A percentile compares a stretch with the other conserved stretches of the same genome.
These are phyloP conservation scores for Clavelina lepadiformis DNA, from an alignment of 23 tunicate genomes.

Conservation along the genomic window DNA sequence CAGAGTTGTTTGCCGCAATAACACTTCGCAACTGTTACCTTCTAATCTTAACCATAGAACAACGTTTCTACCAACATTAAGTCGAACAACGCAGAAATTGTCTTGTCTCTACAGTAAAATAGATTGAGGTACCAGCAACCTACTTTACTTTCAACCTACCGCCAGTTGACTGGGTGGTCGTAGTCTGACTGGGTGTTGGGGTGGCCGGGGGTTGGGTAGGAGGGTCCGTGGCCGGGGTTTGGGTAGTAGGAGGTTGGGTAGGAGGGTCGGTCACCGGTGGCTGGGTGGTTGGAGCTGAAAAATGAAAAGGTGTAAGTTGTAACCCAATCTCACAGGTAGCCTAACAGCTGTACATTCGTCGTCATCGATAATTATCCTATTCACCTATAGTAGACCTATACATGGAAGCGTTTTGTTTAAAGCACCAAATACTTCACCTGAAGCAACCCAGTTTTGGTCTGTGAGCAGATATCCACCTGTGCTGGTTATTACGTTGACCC, in stretches of 20 bases:
- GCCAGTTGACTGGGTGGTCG: constrained; percentile 10
- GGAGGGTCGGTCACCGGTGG: constrained; percentile 5
- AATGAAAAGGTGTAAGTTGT: background rate
- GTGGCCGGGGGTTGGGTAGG: constrained; percentile 16
- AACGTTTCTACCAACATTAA: no score
- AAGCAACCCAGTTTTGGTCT: constrained; percentile 49
- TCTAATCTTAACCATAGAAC: no score
- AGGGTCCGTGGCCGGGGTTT: constrained; percentile 22
- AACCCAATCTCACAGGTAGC: background rate
- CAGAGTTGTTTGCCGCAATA: no score
- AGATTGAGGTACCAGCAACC: no score
- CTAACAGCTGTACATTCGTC: background rate
- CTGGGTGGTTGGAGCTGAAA: constrained; percentile 21
- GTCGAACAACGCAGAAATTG: no score
- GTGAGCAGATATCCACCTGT: constrained; percentile 44
- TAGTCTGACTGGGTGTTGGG: background rate
- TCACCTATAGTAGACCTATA: no score
- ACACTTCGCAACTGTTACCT: no score
- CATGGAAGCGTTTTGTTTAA: no score
- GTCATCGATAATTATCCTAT: no score
- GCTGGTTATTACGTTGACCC: constrained; percentile 73
- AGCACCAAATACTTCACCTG: no score
- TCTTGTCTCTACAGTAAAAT: no score
- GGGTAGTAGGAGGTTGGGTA: constrained; percentile 21
- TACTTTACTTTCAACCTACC: no score